These are phyloP conservation scores for Linepithema humile DNA, from an alignment of 1,140 invertebrate species.

Conservation along the genomic window DNA sequence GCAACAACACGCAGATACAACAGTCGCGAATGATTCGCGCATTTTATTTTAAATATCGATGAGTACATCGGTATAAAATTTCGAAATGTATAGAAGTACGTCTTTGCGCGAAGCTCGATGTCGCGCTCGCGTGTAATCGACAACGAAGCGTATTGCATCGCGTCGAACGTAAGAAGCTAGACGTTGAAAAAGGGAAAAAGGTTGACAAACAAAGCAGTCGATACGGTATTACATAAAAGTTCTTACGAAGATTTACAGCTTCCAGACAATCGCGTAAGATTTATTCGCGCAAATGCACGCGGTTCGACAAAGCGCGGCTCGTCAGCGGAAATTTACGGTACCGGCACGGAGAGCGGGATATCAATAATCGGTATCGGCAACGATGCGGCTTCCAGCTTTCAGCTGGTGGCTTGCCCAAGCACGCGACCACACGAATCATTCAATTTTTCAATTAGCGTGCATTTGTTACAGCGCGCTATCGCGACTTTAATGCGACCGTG, in stretches of 20 bases:
- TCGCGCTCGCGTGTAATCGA: not conserved
- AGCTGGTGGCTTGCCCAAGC: conserved; percentile 40
- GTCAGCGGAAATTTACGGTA: conserved; percentile 7
- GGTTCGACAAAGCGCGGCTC: not conserved
- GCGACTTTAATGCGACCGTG: conserved; percentile 55
- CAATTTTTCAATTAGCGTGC: conserved; percentile 58
- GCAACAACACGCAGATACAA: not conserved
- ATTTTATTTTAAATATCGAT: not conserved
- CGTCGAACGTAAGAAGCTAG: too few relatives aligned
- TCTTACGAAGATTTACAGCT: not conserved
- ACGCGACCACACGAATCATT: conserved; percentile 53
- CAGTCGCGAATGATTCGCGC: not conserved
- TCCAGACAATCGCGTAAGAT: not conserved
- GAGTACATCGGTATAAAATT: not conserved
- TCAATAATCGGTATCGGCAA: not conserved
- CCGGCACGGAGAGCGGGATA: not conserved
- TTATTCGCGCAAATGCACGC: not conserved
- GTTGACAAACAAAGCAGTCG: not conserved
- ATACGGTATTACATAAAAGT: too few relatives aligned
- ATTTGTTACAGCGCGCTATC: conserved; percentile 53
- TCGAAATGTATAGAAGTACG: not conserved
- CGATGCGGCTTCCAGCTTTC: conserved; percentile 7
- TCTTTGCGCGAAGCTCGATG: not conserved
- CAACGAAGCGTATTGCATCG: too few relatives aligned
- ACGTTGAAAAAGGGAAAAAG: not conserved